A percentile compares a stretch with the other conserved stretches of the same genome.
Evolutionary conservation across 2,113 vertebrate species (phyloP).

Genomic region (Taurulus bubalis): DNA sequence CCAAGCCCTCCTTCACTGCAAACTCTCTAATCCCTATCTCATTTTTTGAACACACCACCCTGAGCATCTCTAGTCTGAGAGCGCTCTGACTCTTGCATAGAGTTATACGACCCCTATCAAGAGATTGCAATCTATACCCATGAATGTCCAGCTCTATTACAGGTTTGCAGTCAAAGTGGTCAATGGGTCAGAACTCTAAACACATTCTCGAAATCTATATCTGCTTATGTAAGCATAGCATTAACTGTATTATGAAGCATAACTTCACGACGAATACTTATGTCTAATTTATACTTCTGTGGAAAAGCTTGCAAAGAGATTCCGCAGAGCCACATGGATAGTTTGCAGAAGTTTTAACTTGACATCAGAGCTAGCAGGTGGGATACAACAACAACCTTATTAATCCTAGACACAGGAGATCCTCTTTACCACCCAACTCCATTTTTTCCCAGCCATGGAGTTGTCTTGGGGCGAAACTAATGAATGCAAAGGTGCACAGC

Average conservation of each 20-base stretch:
- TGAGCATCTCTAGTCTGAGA: not conserved
- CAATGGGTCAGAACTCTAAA: constrained; percentile 3
- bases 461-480: not conserved
- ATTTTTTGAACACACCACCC: not conserved
- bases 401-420: not conserved
- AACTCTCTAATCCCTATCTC: not conserved
- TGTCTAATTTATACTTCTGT: not conserved
- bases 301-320: not conserved
- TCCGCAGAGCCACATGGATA: not conserved
- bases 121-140: not conserved
- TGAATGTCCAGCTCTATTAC: not conserved
- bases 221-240: not conserved
- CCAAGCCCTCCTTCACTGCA: not conserved
- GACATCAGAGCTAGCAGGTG: not conserved
- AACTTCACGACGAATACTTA: constrained; percentile 3
- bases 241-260: not conserved
- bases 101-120: not conserved
- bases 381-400: not conserved
- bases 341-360: not conserved
- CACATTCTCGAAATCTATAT: constrained; percentile 16
- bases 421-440: not conserved
- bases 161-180: constrained; percentile 27
- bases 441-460: not conserved
- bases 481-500: not conserved
- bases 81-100: not conserved